Conservation (phyloP, 30 jellyfish, hydroid and myxozoan species). For the Mastigias papua region DNA sequence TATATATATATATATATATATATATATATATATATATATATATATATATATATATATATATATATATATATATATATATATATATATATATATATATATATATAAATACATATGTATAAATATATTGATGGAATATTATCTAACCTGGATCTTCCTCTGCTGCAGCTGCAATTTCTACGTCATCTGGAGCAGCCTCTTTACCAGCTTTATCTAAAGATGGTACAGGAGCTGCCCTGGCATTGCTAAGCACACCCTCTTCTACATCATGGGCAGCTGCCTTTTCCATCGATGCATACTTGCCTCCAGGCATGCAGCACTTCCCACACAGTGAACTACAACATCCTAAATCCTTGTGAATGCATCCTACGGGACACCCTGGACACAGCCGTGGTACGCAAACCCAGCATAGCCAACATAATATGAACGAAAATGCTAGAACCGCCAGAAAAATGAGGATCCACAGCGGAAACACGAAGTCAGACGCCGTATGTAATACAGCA, state of each 20-base stretch:
- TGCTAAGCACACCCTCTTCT: slow-evolving; percentile 64
- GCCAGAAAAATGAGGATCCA: slow-evolving; percentile 70
- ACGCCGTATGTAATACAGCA: background rate
- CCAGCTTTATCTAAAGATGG: slow-evolving; percentile 23
- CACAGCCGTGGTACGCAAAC: slow-evolving; percentile 75
- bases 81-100: too few species aligned
- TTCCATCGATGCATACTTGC: slow-evolving; percentile 70
- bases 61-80: too few species aligned
- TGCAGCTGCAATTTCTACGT: slow-evolving; percentile 18
- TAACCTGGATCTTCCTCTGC: slow-evolving; percentile 2
- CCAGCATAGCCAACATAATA: slow-evolving; percentile 78
- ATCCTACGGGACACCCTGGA: slow-evolving; percentile 62
- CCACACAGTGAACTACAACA: slow-evolving; percentile 71
- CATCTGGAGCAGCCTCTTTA: slow-evolving; percentile 51
- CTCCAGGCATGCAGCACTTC: slow-evolving; percentile 77
- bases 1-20: too few species aligned
- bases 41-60: too few species aligned
- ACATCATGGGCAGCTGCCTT: slow-evolving; percentile 51
- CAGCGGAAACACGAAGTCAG: slow-evolving; percentile 38
- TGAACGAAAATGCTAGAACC: slow-evolving; percentile 57
- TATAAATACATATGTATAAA: too few species aligned
- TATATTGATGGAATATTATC: too few species aligned
- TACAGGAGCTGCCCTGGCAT: slow-evolving; percentile 58
- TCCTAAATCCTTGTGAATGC: slow-evolving; percentile 53
- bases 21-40: too few species aligned